A percentile compares a stretch with the other conserved stretches of the same genome.
Evolutionary conservation across 2,888 invertebrate species (phyloP).

Genomic region (Ochropleura plecta): DNA sequence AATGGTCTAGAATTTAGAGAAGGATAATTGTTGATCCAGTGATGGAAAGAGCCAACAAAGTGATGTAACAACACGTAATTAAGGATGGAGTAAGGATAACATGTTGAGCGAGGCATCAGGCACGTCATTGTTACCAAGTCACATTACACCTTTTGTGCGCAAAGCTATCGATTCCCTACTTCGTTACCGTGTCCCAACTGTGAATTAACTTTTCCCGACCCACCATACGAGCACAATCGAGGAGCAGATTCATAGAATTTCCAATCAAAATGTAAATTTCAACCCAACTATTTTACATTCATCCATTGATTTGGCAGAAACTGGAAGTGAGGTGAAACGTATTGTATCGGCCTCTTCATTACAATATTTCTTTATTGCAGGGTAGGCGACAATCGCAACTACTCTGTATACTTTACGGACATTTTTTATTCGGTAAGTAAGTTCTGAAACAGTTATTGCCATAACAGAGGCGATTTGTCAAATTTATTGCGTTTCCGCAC

Average conservation of each 20-base stretch:
- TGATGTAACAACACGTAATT: slow-evolving; percentile 26
- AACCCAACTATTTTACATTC: slow-evolving; percentile 76
- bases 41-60: slow-evolving; percentile 1
- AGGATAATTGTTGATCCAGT: slow-evolving; percentile 7
- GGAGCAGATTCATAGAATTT: slow-evolving; percentile 75
- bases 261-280: slow-evolving; percentile 87
- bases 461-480: slow-evolving; percentile 77
- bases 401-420: slow-evolving; percentile 43
- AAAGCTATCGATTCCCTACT: slow-evolving; percentile 57
- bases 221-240: slow-evolving; percentile 69
- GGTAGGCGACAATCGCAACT: slow-evolving; percentile 52
- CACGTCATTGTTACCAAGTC: slow-evolving; percentile 52
- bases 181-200: slow-evolving; percentile 70
- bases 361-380: slow-evolving; percentile 50
- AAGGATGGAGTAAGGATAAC: slow-evolving; percentile 37
- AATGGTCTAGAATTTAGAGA: background rate
- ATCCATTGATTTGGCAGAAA: slow-evolving; percentile 63
- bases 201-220: slow-evolving; percentile 74
- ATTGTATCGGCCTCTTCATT: slow-evolving; percentile 58
- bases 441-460: slow-evolving; percentile 75
- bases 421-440: slow-evolving; percentile 72
- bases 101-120: slow-evolving; percentile 27
- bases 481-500: slow-evolving; percentile 74
- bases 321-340: slow-evolving; percentile 56
- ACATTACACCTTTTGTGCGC: slow-evolving; percentile 58